These are phyloP conservation scores for Drepanosiphum platanoidis DNA, from an alignment of 2,888 invertebrate genomes.

Conservation along the genomic window DNA sequence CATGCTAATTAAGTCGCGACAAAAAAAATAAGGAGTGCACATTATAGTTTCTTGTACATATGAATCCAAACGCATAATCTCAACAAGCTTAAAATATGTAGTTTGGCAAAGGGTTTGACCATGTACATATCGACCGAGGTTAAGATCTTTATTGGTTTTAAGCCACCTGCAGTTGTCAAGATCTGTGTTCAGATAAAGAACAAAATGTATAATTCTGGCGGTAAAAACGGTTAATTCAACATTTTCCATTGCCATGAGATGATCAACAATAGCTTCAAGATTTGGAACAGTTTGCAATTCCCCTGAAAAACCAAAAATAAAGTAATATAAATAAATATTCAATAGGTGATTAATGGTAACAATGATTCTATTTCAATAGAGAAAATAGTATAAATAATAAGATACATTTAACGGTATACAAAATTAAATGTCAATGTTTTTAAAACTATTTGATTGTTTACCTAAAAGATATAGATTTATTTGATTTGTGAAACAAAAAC, in stretches of 20 bases:
- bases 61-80: not conserved
- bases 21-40: conserved; percentile 51
- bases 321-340: not conserved
- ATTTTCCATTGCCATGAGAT: not conserved
- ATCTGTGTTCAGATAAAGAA: conserved; percentile 39
- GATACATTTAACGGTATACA: too few relatives aligned
- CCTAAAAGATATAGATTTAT: too few relatives aligned
- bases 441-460: too few relatives aligned
- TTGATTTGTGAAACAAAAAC: too few relatives aligned
- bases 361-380: too few relatives aligned
- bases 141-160: not conserved
- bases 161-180: conserved; percentile 8
- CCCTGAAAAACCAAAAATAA: conserved; percentile 19
- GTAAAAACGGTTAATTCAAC: not conserved
- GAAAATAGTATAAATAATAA: too few relatives aligned
- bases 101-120: not conserved
- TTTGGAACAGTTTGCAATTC: not conserved
- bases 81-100: not conserved
- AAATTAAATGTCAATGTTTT: too few relatives aligned
- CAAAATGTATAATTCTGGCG: conserved; percentile 15
- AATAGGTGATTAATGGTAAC: too few relatives aligned
- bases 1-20: conserved; percentile 29
- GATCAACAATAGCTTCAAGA: not conserved
- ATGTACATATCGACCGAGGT: not conserved
- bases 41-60: conserved; percentile 9